phyloP scores from a whole-genome alignment of 2,888 invertebrate species.

The Lithosia quadra region DNA sequence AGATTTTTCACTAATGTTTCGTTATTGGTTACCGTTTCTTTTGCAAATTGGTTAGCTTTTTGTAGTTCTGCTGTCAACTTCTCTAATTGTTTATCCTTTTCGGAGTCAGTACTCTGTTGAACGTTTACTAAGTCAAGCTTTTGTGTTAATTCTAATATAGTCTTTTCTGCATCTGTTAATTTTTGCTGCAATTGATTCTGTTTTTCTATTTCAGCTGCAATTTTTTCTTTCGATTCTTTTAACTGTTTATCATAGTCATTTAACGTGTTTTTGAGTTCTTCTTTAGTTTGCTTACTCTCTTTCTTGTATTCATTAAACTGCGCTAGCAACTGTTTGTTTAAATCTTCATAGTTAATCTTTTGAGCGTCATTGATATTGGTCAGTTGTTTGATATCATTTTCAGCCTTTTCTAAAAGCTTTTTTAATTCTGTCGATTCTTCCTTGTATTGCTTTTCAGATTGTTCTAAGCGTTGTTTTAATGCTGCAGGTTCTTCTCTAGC shows the following conservation, averaged over 20 bases:
- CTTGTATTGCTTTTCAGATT: constrained; percentile 71
- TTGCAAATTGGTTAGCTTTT: constrained; percentile 68
- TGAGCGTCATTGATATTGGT: constrained; percentile 81
- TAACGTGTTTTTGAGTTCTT: constrained; percentile 86
- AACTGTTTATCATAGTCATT: constrained; percentile 83
- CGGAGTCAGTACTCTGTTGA: constrained; percentile 74
- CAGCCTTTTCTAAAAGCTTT: constrained; percentile 75
- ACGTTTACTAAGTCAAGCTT: constrained; percentile 78
- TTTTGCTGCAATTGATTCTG: constrained; percentile 73
- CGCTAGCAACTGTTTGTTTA: constrained; percentile 77
- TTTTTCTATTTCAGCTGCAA: constrained; percentile 74
- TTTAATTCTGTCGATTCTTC: constrained; percentile 78
- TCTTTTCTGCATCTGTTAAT: constrained; percentile 72
- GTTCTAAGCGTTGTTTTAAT: constrained; percentile 72
- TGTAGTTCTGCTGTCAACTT: constrained; percentile 79
- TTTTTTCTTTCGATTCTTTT: constrained; percentile 72
- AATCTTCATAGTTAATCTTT: constrained; percentile 81
- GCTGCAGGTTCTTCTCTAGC: constrained; percentile 71
- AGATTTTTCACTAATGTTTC: constrained; percentile 74
- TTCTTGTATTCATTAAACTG: constrained; percentile 80
- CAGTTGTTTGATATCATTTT: constrained; percentile 78
- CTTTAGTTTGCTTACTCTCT: constrained; percentile 82
- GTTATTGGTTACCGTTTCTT: constrained; percentile 71
- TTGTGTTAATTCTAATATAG: constrained; percentile 72
- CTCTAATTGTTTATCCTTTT: constrained; percentile 79